Evolutionary conservation across 2,888 invertebrate species (phyloP), one percentile per base, ranked within the genome.

Genomic region (Phalera bucephala): DNA sequence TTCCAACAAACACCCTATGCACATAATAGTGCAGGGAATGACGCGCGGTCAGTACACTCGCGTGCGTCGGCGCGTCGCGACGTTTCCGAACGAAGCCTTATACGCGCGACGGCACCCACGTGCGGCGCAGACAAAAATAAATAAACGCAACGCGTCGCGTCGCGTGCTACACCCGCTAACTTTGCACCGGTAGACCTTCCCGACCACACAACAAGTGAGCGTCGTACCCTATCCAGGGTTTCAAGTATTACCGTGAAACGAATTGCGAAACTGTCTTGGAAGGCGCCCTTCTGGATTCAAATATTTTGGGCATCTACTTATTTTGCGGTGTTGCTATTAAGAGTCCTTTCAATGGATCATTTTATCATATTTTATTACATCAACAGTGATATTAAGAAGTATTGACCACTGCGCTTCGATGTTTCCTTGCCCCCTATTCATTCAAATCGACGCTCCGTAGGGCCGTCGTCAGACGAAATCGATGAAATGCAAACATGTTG

Each of bases 401-500:
- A n/a, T n/a, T n/a, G n/a, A n/a, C n/a, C n/a, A n/a, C n/a, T n/a
- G n/a, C n/a, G n/a, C n/a, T n/a, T n/a, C n/a, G n/a, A n/a, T n/a
- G n/a, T n/a, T n/a, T 11, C 10, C 7, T 17, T 17, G 19, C 19
- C 7, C 11, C 6, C n/a, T 11, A 29, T 17, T 29, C 19, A 1
- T 1, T 11, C 10, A 35, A 27, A 27, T 25, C 25, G 39, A 36
- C 33, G 41, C 44, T 50, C 42, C 46, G 40, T 48, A 36, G 56
- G 52, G 59, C 56, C 39, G 51, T 53, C 44, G 58, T 53, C 41
- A 42, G 52, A 55, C 55, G 66, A 73, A 84, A 87, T 87, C 86
- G 85, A 87, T 84, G 83, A 75, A 78, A 78, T 60, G 76, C 80
- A 80, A 80, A 80, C 81, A 84, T 75, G 80, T 82, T 82, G 80